Evolutionary conservation across 2,113 vertebrate genomes (phyloP).

Genomic region (Scytalopus superciliaris): DNA sequence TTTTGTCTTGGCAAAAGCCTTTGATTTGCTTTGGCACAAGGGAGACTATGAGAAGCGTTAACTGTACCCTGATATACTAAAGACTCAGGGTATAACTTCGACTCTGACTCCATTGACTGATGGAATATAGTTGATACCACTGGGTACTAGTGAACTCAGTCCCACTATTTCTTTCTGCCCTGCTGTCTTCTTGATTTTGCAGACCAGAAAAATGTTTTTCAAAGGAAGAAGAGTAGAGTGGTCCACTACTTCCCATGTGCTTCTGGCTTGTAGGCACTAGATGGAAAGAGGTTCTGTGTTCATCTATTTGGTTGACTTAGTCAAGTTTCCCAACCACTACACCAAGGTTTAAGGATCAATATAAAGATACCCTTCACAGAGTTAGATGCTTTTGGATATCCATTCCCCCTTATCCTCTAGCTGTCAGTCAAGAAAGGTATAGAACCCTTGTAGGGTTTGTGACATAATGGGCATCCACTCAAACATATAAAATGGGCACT

Average conservation of each 20-base stretch:
- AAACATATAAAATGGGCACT: background rate
- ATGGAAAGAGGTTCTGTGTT: background rate
- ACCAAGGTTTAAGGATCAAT: background rate
- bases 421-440: background rate
- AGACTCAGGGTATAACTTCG: background rate
- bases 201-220: background rate
- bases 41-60: background rate
- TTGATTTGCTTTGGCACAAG: background rate
- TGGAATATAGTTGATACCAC: background rate
- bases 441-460: background rate
- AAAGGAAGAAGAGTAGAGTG: background rate
- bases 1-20: background rate
- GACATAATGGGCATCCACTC: background rate
- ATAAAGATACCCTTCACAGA: background rate
- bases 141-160: background rate
- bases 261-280: background rate
- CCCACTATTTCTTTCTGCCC: background rate
- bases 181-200: background rate
- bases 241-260: background rate
- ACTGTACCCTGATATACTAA: background rate
- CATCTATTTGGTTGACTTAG: background rate
- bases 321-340: background rate
- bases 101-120: background rate
- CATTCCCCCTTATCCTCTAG: background rate
- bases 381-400: background rate